Evolutionary conservation across 2,113 vertebrate genomes (phyloP).

Genomic region (Sialia sialis): DNA sequence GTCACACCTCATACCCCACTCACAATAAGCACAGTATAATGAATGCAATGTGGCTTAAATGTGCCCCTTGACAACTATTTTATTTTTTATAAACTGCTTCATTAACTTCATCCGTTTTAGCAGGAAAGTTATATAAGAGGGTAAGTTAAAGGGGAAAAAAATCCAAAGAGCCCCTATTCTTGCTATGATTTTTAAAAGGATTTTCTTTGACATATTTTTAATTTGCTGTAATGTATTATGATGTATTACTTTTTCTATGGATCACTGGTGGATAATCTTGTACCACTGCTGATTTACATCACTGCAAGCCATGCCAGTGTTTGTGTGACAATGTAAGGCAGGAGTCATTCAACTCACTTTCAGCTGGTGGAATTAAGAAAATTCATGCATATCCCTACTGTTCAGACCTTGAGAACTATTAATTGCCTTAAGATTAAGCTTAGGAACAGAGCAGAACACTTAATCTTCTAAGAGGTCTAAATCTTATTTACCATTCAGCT

Average conservation of each 20-base stretch:
- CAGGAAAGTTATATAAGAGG: background rate
- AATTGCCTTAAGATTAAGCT: conserved; percentile 38
- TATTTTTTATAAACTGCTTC: background rate
- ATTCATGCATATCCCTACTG: background rate
- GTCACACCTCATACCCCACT: background rate
- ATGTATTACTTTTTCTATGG: background rate
- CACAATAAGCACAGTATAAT: background rate
- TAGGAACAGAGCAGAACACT: conserved; percentile 46
- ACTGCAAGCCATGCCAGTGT: background rate
- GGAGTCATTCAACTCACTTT: background rate
- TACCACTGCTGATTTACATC: background rate
- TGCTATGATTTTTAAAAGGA: background rate
- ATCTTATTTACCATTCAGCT: conserved; percentile 33
- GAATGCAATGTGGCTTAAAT: background rate
- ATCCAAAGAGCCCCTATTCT: background rate
- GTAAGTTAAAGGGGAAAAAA: background rate
- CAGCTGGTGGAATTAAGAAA: conserved; percentile 21
- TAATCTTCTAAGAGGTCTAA: conserved; percentile 51
- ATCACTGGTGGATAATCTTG: background rate
- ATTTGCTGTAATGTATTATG: background rate
- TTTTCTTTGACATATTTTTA: background rate
- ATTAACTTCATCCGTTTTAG: background rate
- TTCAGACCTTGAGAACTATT: conserved; percentile 30
- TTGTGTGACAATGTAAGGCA: background rate
- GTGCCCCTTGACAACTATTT: background rate